phyloP scores from a whole-genome alignment of 2,113 vertebrate species.

The Erythrolamprus reginae region DNA sequence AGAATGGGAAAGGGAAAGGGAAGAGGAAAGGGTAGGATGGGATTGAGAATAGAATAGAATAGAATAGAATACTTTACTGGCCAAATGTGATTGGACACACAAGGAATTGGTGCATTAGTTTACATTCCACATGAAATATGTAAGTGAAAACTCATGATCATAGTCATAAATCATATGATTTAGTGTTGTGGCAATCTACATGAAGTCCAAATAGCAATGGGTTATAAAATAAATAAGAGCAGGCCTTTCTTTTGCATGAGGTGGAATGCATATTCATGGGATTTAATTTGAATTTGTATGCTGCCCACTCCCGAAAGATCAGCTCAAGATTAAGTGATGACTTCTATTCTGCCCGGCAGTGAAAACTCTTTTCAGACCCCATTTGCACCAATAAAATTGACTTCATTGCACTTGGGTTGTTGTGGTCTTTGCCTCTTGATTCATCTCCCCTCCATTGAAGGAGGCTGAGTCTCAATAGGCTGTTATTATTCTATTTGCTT shows the following conservation, averaged over 20 bases:
- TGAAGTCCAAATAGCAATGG: background rate
- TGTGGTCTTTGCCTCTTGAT: background rate
- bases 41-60: too few species aligned
- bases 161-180: too few species aligned
- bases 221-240: background rate
- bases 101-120: too few species aligned
- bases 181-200: too few species aligned
- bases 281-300: too few species aligned
- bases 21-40: too few species aligned
- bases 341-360: background rate
- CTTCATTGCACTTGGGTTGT: background rate
- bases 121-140: too few species aligned
- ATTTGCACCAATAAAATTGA: background rate
- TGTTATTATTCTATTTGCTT: background rate
- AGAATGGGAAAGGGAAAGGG: too few species aligned
- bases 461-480: constrained; percentile 8
- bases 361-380: background rate
- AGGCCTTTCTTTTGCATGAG: background rate
- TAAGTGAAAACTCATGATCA: too few species aligned
- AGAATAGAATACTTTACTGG: too few species aligned
- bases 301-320: too few species aligned
- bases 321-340: background rate
- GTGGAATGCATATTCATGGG: background rate
- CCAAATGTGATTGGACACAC: too few species aligned
- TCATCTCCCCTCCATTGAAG: background rate